Base-by-base conservation (phyloP, 2,113 vertebrate species). In the Indicator indicator region DNA sequence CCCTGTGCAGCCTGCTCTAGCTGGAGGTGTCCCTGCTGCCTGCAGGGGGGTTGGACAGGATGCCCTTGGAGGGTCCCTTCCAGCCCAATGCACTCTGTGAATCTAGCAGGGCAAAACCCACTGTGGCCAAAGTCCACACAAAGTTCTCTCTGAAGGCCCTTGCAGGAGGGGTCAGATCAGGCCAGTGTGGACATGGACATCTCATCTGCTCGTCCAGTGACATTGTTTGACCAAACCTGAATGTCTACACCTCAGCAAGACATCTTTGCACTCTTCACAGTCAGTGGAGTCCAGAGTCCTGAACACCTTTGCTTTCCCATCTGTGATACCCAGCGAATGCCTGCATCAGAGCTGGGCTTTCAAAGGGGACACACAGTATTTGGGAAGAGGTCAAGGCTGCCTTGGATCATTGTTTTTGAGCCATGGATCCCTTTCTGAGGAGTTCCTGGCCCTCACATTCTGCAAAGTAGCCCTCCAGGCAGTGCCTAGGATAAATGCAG, bases 121-220 rank as follows among this genome's bases (percentile, higher is more conserved):
- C 58, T 18, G 12, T 1, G 2, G 12, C 54, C 56, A n/a, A n/a
- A 16, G 23, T 28, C 50, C 27, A 6, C 24, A 59, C 26, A 36
- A 33, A 55, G 44, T 12, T 59, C 12, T 58, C 50, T 3, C 9
- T 27, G 44, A 40, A 64, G 54, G 48, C 32, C 16, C 13, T 68
- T 64, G 24, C 26, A 54, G 50, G 36, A 9, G 1, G 21, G 16
- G 9, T 17, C 0, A 1, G 15, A 24, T 75, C n/a, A 46, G 17
- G 6, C 32, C 28, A 17, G 0, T 20, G 56, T 15, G 32, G 54
- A 40, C 42, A 11, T 18, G 33, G 4, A 4, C 5, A 6, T 40
- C 70, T 60, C 18, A 19, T 11, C 33, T 75, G 58, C 42, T n/a
- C 33, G 17, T 44, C 59, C 82, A 48, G 32, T 12, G 67, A 18